Percentiles rank a stretch among this genome's conserved stretches.
Conservation (phyloP, 2,888 invertebrate genomes). For the Cyaniris semiargus region DNA sequence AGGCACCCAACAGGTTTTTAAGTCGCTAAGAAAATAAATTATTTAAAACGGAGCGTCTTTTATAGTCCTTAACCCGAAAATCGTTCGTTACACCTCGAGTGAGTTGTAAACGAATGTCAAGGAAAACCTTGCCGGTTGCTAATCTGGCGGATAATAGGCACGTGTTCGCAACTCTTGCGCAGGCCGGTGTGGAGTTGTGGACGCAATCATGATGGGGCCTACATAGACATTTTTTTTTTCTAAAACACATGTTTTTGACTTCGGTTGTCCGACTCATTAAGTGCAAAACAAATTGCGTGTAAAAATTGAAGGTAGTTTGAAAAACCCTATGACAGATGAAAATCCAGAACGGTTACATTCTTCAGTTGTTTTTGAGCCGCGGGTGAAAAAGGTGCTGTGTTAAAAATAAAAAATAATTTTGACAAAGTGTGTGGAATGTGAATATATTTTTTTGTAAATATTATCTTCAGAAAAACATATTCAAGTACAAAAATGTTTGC, state of each 20-base stretch:
- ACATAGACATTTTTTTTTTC: neutral
- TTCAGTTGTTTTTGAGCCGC: neutral
- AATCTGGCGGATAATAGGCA: neutral
- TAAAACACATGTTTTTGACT: no score
- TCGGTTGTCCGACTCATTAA: neutral
- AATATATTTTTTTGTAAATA: no score
- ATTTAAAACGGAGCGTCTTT: neutral
- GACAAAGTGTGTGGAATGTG: neutral
- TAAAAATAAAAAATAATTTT: neutral
- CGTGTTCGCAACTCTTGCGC: neutral
- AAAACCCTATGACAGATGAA: neutral
- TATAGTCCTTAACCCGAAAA: conserved; percentile 2
- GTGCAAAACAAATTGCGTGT: neutral
- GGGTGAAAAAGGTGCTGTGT: neutral
- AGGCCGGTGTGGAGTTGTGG: neutral
- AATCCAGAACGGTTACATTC: neutral
- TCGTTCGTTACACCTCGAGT: neutral
- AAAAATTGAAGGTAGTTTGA: neutral
- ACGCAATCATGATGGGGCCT: neutral
- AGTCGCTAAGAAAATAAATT: conserved; percentile 15
- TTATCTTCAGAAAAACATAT: no score
- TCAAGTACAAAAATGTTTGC: neutral
- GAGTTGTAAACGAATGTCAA: neutral
- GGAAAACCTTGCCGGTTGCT: conserved; percentile 5
- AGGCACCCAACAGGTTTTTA: conserved; percentile 8